Conservation (phyloP, 1,140 invertebrate genomes). For the Papilio machaon region DNA sequence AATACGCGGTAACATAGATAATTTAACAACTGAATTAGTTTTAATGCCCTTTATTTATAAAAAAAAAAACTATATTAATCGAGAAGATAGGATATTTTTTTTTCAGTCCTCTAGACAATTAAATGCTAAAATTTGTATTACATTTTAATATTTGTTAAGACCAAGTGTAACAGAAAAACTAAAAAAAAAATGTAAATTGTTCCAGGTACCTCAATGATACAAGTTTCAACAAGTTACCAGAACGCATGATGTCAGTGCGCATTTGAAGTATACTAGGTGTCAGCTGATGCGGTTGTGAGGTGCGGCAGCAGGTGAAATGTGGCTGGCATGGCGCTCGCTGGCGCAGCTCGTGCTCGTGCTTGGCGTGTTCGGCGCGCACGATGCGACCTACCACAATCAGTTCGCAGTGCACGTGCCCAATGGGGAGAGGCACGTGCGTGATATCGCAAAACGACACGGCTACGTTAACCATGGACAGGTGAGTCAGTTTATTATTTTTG, state of each 20-base stretch:
- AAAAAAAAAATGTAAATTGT: neutral
- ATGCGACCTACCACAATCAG: slow-evolving; percentile 87
- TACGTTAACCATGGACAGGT: slow-evolving; percentile 90
- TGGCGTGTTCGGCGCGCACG: slow-evolving; percentile 50
- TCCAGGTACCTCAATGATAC: slow-evolving; percentile 43
- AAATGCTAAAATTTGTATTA: too few relatives aligned
- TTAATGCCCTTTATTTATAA: neutral
- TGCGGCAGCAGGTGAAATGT: slow-evolving; percentile 58
- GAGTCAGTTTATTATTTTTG: slow-evolving; percentile 53
- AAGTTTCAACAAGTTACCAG: slow-evolving; percentile 39
- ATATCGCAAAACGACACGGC: slow-evolving; percentile 87
- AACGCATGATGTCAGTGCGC: slow-evolving; percentile 41
- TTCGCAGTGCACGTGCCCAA: slow-evolving; percentile 89
- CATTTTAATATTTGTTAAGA: too few relatives aligned
- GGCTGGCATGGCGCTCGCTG: slow-evolving; percentile 71
- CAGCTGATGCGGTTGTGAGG: slow-evolving; percentile 60
- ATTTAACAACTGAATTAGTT: neutral
- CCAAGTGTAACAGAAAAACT: too few relatives aligned
- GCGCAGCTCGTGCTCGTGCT: slow-evolving; percentile 64
- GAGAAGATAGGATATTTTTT: too few relatives aligned
- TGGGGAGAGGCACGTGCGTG: slow-evolving; percentile 82
- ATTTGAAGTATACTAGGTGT: slow-evolving; percentile 30
- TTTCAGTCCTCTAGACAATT: too few relatives aligned
- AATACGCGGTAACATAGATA: too few relatives aligned
- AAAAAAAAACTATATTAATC: neutral